These are phyloP conservation scores for Plutomurus gul DNA, from an alignment of 1,140 invertebrate genomes.

Conservation along the genomic window DNA sequence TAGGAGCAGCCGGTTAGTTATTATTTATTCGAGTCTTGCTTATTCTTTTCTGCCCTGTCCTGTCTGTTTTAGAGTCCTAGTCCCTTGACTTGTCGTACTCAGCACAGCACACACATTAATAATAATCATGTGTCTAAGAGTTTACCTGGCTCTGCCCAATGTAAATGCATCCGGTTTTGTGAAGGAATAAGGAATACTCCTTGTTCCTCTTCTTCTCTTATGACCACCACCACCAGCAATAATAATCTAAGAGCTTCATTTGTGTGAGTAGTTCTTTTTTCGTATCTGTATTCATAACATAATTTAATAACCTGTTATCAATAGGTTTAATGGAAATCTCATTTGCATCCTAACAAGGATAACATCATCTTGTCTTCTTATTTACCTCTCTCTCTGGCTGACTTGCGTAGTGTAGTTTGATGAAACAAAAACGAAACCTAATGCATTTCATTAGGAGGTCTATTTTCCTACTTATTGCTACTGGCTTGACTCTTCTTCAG, in stretches of 20 bases:
- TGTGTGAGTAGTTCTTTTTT: conserved; percentile 1
- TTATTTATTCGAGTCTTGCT: background rate
- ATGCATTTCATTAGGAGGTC: no score
- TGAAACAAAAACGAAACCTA: no score
- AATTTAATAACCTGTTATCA: conserved; percentile 28
- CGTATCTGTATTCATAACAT: background rate
- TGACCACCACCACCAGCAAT: no score
- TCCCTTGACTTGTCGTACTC: background rate
- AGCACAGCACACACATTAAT: no score
- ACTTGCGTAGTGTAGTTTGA: background rate
- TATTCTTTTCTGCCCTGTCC: background rate
- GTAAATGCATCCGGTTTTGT: background rate
- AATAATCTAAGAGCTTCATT: conserved; percentile 11
- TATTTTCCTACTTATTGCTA: no score
- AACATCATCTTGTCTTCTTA: background rate
- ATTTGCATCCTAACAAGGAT: background rate
- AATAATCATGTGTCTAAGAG: no score
- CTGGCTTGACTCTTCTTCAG: no score
- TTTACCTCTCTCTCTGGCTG: background rate
- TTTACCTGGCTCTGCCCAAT: no score
- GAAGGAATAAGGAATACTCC: background rate
- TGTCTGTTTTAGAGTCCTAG: background rate
- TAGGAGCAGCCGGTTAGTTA: background rate
- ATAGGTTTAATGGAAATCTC: background rate
- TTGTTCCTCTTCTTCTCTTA: background rate